Percentiles rank a stretch among this genome's conserved stretches.
Evolutionary conservation across 2,888 invertebrate genomes (phyloP).

Genomic region (Leucania comma): DNA sequence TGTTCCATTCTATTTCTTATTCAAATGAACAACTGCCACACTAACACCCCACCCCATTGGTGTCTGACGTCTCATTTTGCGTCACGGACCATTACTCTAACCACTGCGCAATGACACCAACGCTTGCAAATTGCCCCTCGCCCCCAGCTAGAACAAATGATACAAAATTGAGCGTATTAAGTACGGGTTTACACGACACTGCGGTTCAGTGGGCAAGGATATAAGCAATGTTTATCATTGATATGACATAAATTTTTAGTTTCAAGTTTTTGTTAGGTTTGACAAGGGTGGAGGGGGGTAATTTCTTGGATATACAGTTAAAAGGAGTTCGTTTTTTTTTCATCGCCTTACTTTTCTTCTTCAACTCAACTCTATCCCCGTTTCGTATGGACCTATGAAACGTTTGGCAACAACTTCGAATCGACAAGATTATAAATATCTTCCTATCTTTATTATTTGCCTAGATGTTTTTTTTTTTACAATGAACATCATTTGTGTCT

Average conservation of each 20-base stretch:
- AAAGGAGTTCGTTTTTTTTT: no score
- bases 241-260: background rate
- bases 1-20: background rate
- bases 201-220: slow-evolving; percentile 26
- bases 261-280: background rate
- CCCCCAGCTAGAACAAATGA: slow-evolving; percentile 72
- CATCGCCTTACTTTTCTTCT: no score
- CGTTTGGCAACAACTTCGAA: no score
- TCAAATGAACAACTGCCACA: slow-evolving; percentile 26
- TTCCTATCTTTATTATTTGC: background rate
- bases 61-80: slow-evolving; percentile 64
- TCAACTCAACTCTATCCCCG: no score
- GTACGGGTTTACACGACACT: slow-evolving; percentile 57
- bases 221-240: background rate
- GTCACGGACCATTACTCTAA: slow-evolving; percentile 68
- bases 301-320: background rate
- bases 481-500: background rate
- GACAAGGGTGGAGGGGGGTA: background rate
- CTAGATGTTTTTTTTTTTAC: background rate
- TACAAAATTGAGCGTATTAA: slow-evolving; percentile 64
- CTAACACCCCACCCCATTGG: slow-evolving; percentile 41
- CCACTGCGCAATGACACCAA: slow-evolving; percentile 62
- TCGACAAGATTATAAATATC: no score
- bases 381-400: no score
- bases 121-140: slow-evolving; percentile 67